Base-by-base conservation (phyloP, 2,797 vertebrate species). In the Clangula hyemalis region DNA sequence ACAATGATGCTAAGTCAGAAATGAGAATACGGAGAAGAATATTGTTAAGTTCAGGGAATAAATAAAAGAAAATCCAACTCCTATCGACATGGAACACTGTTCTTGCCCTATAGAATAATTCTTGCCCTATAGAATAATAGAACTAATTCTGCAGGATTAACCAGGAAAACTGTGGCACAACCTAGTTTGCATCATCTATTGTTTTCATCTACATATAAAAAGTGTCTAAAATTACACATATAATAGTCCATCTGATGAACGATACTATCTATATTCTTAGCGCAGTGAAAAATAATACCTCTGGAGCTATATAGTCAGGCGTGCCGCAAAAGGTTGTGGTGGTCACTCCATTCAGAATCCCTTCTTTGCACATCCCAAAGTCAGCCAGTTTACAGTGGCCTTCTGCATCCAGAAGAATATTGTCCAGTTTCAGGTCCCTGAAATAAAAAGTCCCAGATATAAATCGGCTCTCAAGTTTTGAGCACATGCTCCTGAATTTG, bases 341-440 rank as follows among this genome's bases (percentile, higher is more conserved):
- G 5, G 99, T 99, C 90, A 99, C 98, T 30, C 99, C 99, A 2
- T 98, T 98, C 71, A 99, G 98, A 97, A 99, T 99, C 36, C 99
- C 99, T 97, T 99, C 99, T 94, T 99, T 99, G 96, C 99, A 99
- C 99, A 99, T 99, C 39, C 99, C 99, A 39, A 99, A 99, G 97
- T 99, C 99, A 5, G 99, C 99, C 93, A 99, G 98, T 94, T 99
- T 99, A 97, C 99, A 99, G 97, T 99, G 99, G 68, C 99, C 99
- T 96, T 99, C 99, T 14, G 99, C 98, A 45, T 99, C 99, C 97
- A 99, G 96, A 91, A 99, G 98, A 85, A 99, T 99, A 97, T 99
- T 99, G 98, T 99, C 99, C 98, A 99, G 98, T 98, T 99, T 99
- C 97, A 99, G 96, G 97, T 99, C 99, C 97, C 99, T 99, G 97